These are phyloP conservation scores for Calidris pygmaea DNA, from an alignment of 2,113 vertebrate species.

Conservation along the genomic window DNA sequence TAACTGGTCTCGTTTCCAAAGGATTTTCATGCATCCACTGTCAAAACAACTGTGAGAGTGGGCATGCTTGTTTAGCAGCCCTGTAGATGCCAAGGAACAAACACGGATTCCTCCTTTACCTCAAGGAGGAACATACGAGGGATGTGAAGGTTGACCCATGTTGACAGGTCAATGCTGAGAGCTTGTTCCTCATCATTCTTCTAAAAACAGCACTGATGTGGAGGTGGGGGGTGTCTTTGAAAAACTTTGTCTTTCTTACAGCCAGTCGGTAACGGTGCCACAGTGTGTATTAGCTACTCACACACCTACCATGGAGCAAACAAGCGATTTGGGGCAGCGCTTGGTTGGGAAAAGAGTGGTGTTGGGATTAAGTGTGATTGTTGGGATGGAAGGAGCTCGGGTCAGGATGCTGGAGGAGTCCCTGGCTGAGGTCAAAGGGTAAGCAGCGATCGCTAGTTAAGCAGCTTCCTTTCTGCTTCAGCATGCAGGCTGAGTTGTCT, in stretches of 20 bases:
- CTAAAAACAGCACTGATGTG: neutral
- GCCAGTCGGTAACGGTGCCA: neutral
- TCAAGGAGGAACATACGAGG: neutral
- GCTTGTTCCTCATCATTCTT: neutral
- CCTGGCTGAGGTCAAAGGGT: neutral
- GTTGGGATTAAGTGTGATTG: neutral
- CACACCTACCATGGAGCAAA: neutral
- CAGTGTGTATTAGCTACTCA: neutral
- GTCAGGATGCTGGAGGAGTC: neutral
- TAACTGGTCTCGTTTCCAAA: neutral
- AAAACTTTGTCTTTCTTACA: neutral
- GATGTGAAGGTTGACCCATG: neutral
- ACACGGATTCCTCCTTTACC: neutral
- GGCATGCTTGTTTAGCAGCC: neutral
- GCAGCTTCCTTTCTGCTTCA: neutral
- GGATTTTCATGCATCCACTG: neutral
- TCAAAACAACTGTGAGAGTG: neutral
- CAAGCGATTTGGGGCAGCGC: neutral
- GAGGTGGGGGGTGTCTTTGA: neutral
- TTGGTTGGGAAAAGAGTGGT: neutral
- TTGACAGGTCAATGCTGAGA: neutral
- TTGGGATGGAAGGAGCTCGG: neutral
- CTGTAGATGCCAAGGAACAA: neutral
- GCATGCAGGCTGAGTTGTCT: neutral
- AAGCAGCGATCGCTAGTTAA: neutral